Evolutionary conservation across 2,888 invertebrate species (phyloP).

Genomic region (Drosophila mercatorum): DNA sequence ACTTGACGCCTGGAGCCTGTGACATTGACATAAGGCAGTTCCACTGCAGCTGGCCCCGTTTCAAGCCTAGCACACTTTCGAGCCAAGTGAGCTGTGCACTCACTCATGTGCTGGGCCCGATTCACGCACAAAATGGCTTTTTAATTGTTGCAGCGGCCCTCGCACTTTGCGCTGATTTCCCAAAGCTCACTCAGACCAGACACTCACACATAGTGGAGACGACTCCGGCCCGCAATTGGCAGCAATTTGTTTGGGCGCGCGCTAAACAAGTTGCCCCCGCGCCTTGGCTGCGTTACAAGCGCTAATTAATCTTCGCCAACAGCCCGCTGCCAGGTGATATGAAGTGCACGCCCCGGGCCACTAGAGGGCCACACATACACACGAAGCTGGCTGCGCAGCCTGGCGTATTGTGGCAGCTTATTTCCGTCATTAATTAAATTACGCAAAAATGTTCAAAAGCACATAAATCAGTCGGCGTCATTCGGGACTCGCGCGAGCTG

Average conservation of each 20-base stretch:
- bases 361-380: conserved; percentile 17
- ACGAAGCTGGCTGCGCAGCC: conserved; percentile 31
- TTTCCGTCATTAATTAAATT: conserved; percentile 81
- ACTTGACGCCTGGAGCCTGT: conserved; percentile 25
- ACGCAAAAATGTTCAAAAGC: conserved; percentile 79
- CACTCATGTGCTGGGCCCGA: conserved; percentile 24
- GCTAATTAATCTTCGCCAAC: conserved; percentile 74
- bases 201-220: no score
- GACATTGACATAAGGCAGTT: conserved; percentile 68
- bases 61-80: conserved; percentile 5
- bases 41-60: conserved; percentile 31
- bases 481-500: conserved; percentile 47
- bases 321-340: conserved; percentile 58
- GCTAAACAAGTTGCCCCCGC: conserved; percentile 52
- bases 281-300: conserved; percentile 66
- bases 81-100: conserved; percentile 17
- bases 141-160: conserved; percentile 58
- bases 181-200: conserved; percentile 34
- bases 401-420: conserved; percentile 64
- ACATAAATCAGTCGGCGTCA: conserved; percentile 78
- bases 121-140: conserved; percentile 50
- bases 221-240: conserved; percentile 52
- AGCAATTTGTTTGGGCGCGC: conserved; percentile 70
- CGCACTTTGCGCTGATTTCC: conserved; percentile 74
- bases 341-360: conserved; percentile 54